Percentiles rank a stretch among this genome's conserved stretches.
phyloP scores from a whole-genome alignment of 2,888 invertebrate genomes.

The Netelia virgata region DNA sequence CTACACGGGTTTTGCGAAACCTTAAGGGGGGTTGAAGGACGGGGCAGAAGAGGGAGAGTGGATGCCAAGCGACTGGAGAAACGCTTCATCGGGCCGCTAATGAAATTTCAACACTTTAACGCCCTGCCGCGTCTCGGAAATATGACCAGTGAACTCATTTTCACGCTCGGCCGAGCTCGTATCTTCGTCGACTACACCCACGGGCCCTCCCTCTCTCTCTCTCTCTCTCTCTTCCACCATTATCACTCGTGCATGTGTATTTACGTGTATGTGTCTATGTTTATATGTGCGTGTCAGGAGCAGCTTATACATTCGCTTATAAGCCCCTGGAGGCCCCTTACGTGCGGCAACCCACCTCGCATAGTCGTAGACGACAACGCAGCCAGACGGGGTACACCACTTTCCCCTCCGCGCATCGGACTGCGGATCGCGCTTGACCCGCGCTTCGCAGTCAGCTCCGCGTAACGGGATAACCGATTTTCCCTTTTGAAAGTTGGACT shows the following conservation, averaged over 20 bases:
- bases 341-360: constrained; percentile 40
- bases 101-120: constrained; percentile 81
- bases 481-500: too few species aligned
- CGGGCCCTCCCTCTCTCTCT: constrained; percentile 56
- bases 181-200: constrained; percentile 74
- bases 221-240: constrained; percentile 17
- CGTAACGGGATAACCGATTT: too few species aligned
- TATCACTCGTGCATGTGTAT: not conserved
- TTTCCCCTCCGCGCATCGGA: not conserved
- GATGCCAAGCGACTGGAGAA: constrained; percentile 62
- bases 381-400: not conserved
- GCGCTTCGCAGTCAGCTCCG: too few species aligned
- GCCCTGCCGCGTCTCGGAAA: constrained; percentile 76
- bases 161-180: constrained; percentile 76
- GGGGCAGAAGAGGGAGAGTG: constrained; percentile 24
- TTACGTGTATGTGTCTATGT: not conserved
- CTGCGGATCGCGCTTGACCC: too few species aligned
- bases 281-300: not conserved
- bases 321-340: constrained; percentile 15
- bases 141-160: constrained; percentile 83
- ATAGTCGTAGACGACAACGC: constrained; percentile 25
- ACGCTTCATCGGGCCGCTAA: constrained; percentile 72
- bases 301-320: not conserved
- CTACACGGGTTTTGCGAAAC: constrained; percentile 63
- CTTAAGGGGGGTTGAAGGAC: constrained; percentile 62